Percentiles rank a stretch among this genome's conserved stretches.
Conservation (phyloP, 1,140 invertebrate species). For the Paraescarpia echinospica region DNA sequence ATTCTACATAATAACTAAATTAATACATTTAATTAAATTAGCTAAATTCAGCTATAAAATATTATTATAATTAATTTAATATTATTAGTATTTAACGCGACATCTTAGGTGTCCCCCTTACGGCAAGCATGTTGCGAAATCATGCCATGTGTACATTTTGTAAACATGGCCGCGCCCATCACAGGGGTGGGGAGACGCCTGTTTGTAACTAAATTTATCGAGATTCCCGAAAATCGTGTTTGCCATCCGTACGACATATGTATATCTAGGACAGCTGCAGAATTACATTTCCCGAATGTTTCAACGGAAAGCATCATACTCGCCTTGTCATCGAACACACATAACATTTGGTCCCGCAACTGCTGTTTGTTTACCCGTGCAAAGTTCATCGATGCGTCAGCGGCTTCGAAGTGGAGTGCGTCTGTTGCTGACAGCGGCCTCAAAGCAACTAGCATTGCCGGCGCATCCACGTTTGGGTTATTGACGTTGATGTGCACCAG, state of each 20-base stretch:
- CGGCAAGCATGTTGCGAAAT: background rate
- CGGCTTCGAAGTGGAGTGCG: background rate
- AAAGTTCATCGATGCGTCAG: background rate
- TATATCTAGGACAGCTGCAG: background rate
- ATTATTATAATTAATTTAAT: too few relatives aligned
- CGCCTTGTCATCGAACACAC: background rate
- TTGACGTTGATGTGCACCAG: constrained; percentile 34
- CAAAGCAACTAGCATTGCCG: background rate
- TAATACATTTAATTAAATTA: too few relatives aligned
- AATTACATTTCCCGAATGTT: background rate
- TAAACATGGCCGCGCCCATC: background rate
- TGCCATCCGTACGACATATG: background rate
- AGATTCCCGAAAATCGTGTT: background rate
- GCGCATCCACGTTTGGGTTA: background rate
- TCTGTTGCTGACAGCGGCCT: background rate
- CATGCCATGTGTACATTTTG: background rate
- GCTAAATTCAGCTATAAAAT: too few relatives aligned
- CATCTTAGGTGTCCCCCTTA: background rate
- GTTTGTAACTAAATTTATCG: background rate
- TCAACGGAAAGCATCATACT: background rate
- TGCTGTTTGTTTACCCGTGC: background rate
- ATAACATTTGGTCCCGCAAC: background rate
- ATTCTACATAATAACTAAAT: too few relatives aligned
- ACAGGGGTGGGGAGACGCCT: background rate
- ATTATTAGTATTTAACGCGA: too few relatives aligned